phyloP scores from a whole-genome alignment of 1,140 invertebrate species.

The Drosophila subobscura region DNA sequence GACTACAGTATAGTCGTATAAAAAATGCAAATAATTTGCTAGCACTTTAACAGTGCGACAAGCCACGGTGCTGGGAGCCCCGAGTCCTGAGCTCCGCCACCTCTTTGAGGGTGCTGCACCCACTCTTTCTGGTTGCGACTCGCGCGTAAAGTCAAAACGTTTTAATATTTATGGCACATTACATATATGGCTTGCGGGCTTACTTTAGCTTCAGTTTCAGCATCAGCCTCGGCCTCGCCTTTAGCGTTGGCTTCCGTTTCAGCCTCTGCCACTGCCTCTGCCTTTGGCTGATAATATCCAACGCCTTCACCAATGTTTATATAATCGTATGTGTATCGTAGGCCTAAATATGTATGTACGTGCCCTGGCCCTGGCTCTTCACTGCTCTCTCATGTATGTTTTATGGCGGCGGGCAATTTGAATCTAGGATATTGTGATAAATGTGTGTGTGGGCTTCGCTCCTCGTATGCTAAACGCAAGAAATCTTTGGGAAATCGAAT shows the following conservation, averaged over 20 bases:
- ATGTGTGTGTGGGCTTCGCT: conserved; percentile 15
- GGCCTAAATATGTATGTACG: conserved; percentile 32
- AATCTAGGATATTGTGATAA: conserved; percentile 52
- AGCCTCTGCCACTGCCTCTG: conserved; percentile 5
- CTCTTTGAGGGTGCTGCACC: conserved; percentile 6
- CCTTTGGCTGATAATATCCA: conserved; percentile 17
- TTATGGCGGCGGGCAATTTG: conserved; percentile 43
- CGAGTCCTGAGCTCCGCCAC: conserved; percentile 20
- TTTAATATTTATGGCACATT: conserved; percentile 82
- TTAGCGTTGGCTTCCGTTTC: conserved; percentile 5
- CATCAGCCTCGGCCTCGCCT: conserved; percentile 3
- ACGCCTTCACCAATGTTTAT: conserved; percentile 31
- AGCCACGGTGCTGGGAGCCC: conserved; percentile 26
- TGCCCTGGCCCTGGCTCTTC: neutral
- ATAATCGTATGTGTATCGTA: conserved; percentile 44
- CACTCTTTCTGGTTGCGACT: conserved; percentile 4
- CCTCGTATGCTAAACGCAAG: conserved; percentile 61
- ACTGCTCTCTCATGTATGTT: conserved; percentile 40
- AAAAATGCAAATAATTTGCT: conserved; percentile 82
- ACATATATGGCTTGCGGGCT: conserved; percentile 81
- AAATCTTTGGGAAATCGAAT: conserved; percentile 77
- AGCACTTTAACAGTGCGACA: conserved; percentile 60
- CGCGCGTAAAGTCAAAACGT: conserved; percentile 80
- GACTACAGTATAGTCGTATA: conserved; percentile 46
- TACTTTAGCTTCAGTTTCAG: conserved; percentile 54